Evolutionary conservation across 2,888 invertebrate genomes (phyloP).

Genomic region (Mechanitis messenoides): DNA sequence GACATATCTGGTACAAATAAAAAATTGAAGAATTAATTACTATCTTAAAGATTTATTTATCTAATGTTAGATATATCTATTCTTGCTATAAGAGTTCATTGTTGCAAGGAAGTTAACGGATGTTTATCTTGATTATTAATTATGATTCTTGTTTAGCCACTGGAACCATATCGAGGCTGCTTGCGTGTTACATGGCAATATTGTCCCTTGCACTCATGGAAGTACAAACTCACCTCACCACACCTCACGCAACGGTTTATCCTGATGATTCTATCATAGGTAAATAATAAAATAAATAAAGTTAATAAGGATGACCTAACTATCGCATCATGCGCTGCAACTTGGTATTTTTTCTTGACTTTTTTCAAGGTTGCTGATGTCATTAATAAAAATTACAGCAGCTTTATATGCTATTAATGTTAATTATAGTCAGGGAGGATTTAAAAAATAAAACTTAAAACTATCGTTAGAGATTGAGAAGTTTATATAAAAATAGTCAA

Average conservation of each 20-base stretch:
- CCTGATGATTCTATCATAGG: slow-evolving; percentile 30
- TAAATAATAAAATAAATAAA: slow-evolving; percentile 30
- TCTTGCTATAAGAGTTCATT: background rate
- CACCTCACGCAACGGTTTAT: slow-evolving; percentile 24
- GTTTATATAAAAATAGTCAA: no score
- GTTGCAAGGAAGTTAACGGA: slow-evolving; percentile 34
- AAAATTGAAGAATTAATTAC: no score
- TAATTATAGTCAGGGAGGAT: slow-evolving; percentile 5
- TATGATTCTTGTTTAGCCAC: slow-evolving; percentile 41
- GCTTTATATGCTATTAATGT: slow-evolving; percentile 20
- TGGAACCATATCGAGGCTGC: slow-evolving; percentile 47
- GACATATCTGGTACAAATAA: no score
- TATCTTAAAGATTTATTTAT: no score
- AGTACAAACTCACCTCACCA: slow-evolving; percentile 23
- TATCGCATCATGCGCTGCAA: slow-evolving; percentile 27
- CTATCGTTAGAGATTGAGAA: no score
- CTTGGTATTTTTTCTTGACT: slow-evolving; percentile 34
- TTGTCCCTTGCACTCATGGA: slow-evolving; percentile 30
- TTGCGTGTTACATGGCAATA: slow-evolving; percentile 46
- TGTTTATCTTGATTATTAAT: slow-evolving; percentile 42
- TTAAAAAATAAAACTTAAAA: no score
- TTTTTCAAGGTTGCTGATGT: slow-evolving; percentile 40
- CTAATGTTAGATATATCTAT: background rate
- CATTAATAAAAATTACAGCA: slow-evolving; percentile 30
- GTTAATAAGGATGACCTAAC: slow-evolving; percentile 35